Evolutionary conservation across 2,888 invertebrate species (phyloP), one percentile per base, ranked within the genome.

Genomic region (Drosophila maculinotata): DNA sequence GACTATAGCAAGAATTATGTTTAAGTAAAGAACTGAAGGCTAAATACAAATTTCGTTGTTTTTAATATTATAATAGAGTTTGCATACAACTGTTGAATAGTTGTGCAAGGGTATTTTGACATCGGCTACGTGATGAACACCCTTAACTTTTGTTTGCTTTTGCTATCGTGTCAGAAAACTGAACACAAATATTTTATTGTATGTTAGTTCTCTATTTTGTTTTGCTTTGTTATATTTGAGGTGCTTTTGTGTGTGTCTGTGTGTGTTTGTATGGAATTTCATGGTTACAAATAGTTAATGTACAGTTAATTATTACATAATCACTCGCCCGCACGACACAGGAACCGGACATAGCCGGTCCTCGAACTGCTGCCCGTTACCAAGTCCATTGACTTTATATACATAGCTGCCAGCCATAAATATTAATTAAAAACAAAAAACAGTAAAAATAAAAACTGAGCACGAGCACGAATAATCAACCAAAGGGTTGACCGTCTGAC

Each of bases 241-340:
- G n/a, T 52, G 30, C 28, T 23, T 10, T 25, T n/a, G n/a, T 30
- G 8, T 20, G 30, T 39, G 25, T 38, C 4, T 52, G 35, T 47
- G 44, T 54, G 31, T 57, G 84, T 52, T 31, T 47, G 44, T 54
- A 28, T 57, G 84, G 69, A 83, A 83, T 83, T 83, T 88, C 87
- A 88, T 88, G 83, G 88, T 71, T 83, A 83, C 88, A 83, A 83
- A 83, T 83, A 83, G 84, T 86, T 83, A 88, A 88, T 83, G 83
- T 88, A 70, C 67, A 88, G 87, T 77, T 83, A 88, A 83, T 83
- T 83, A 83, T 83, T 83, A 88, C 87, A 83, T 87, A 83, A 88
- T 83, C 78, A 88, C 87, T 66, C 58, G 48, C 38, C 53, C 54
- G 52, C 83, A 83, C 88, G 83, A 64, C 26, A 74, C 23, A 42